Evolutionary conservation across 2,797 vertebrate species (phyloP).

Genomic region (Acanthis flammea): DNA sequence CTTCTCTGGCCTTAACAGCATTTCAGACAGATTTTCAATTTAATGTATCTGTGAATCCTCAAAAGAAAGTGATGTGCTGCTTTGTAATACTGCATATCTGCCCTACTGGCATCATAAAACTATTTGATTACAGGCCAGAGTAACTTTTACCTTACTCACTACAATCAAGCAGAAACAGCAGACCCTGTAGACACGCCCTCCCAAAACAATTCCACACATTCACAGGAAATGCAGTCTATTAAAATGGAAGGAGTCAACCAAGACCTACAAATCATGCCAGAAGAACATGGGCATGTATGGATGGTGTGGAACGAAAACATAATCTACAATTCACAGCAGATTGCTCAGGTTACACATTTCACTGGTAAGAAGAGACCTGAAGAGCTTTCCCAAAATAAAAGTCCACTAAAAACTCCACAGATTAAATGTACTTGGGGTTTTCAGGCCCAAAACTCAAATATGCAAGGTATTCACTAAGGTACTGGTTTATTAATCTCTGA

Average conservation of each 20-base stretch:
- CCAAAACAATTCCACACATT: neutral
- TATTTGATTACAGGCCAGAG: neutral
- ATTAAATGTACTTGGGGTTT: neutral
- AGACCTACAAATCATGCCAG: neutral
- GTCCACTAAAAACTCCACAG: neutral
- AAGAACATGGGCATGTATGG: neutral
- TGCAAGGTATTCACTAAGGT: neutral
- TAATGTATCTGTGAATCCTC: neutral
- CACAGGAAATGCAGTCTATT: neutral
- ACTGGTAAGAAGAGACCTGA: neutral
- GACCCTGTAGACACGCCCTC: neutral
- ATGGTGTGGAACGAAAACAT: rapidly evolving
- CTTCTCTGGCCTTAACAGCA: neutral
- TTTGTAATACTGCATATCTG: neutral
- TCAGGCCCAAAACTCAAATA: neutral
- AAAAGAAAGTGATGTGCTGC: neutral
- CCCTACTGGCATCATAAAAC: neutral
- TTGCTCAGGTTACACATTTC: neutral
- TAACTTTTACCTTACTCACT: neutral
- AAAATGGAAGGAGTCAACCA: neutral
- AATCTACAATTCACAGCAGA: neutral
- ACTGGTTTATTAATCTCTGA: neutral
- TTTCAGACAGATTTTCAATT: neutral
- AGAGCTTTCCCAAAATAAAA: neutral
- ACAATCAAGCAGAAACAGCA: neutral